Percentiles rank a stretch among this genome's conserved stretches.
Evolutionary conservation across 2,888 invertebrate species (phyloP).

Genomic region (Nasonia oneida): DNA sequence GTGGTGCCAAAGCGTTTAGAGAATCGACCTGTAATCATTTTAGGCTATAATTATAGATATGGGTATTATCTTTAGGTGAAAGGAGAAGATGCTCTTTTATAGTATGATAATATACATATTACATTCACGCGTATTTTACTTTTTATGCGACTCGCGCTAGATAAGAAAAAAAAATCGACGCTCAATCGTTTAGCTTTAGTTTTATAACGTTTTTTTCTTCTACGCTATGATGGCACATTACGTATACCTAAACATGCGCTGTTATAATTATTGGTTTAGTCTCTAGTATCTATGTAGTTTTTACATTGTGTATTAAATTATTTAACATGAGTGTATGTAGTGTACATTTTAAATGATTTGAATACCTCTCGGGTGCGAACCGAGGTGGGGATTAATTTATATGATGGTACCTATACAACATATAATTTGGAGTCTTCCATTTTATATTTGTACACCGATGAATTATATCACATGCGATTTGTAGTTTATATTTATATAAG

Average conservation of each 20-base stretch:
- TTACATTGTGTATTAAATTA: neutral
- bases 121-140: neutral
- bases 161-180: slow-evolving; percentile 10
- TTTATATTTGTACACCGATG: neutral
- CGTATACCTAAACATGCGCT: neutral
- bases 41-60: slow-evolving; percentile 13
- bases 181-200: slow-evolving; percentile 26
- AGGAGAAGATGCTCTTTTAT: neutral
- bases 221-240: neutral
- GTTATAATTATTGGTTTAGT: slow-evolving; percentile 6
- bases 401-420: neutral
- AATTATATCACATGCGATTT: neutral
- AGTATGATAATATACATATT: neutral
- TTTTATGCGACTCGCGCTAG: neutral
- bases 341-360: neutral
- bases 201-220: neutral
- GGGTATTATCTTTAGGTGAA: slow-evolving; percentile 24
- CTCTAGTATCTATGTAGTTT: neutral
- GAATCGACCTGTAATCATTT: slow-evolving; percentile 35
- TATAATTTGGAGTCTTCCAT: neutral
- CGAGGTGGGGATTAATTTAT: neutral
- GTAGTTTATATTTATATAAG: neutral
- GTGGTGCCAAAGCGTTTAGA: slow-evolving; percentile 43
- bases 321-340: neutral
- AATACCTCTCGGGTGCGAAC: neutral